A percentile compares a stretch with the other conserved stretches of the same genome.
These are phyloP conservation scores for Heliconius aoede DNA, from an alignment of 2,888 invertebrate species.

Conservation along the genomic window DNA sequence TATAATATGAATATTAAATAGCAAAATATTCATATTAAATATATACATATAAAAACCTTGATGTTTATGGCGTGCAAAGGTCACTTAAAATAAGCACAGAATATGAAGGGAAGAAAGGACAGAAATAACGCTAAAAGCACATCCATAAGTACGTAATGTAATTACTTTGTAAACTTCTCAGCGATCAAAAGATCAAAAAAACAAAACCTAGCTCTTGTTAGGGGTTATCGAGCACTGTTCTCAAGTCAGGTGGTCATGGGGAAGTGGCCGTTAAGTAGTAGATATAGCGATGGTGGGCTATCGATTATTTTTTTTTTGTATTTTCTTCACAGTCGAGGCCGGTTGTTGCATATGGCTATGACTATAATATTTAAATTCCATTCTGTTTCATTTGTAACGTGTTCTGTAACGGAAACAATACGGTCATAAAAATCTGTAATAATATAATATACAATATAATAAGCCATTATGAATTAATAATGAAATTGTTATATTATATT, in stretches of 20 bases:
- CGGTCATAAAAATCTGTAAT: too few species aligned
- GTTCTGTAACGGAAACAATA: too few species aligned
- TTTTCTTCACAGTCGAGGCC: too few species aligned
- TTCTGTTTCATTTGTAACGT: too few species aligned
- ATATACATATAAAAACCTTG: neutral
- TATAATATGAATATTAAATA: too few species aligned
- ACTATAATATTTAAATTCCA: too few species aligned
- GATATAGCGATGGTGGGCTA: constrained; percentile 40
- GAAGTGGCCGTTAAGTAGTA: constrained; percentile 57
- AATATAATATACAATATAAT: too few species aligned
- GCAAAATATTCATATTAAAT: too few species aligned
- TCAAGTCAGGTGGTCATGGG: constrained; percentile 54
- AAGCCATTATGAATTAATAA: too few species aligned
- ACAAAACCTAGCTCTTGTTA: constrained; percentile 53
- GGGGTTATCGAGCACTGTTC: constrained; percentile 60
- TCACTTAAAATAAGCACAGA: constrained; percentile 18
- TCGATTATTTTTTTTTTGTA: constrained; percentile 19
- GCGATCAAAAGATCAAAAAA: constrained; percentile 53
- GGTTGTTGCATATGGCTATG: too few species aligned
- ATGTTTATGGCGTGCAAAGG: neutral
- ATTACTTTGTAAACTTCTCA: constrained; percentile 47
- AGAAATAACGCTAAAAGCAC: constrained; percentile 25
- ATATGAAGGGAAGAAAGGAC: constrained; percentile 6
- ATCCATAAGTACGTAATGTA: constrained; percentile 35
- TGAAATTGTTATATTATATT: too few species aligned